These are phyloP conservation scores for Drosophila incognita DNA, from an alignment of 2,888 invertebrate genomes.

Conservation along the genomic window DNA sequence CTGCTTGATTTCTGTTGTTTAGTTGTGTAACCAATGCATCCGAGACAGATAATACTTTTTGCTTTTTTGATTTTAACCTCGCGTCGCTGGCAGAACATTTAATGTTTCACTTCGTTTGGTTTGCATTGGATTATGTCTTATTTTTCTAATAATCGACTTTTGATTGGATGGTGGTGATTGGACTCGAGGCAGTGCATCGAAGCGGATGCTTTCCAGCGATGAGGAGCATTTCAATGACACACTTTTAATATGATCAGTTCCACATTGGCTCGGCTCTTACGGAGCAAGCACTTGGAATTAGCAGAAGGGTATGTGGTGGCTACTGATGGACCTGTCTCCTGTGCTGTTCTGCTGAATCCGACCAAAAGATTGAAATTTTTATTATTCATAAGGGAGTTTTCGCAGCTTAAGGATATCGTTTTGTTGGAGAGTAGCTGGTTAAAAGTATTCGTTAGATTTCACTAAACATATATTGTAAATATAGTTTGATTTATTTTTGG, in stretches of 20 bases:
- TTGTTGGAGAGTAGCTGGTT: constrained; percentile 35
- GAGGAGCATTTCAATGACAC: constrained; percentile 38
- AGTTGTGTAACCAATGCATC: constrained; percentile 17
- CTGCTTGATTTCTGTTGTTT: neutral
- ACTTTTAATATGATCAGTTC: constrained; percentile 23
- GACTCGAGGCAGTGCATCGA: neutral
- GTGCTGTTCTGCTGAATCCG: constrained; percentile 94
- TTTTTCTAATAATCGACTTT: constrained; percentile 13
- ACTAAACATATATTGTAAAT: constrained; percentile 75
- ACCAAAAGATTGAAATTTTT: constrained; percentile 87
- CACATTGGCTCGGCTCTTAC: constrained; percentile 32
- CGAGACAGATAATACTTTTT: neutral
- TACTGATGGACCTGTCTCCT: constrained; percentile 97
- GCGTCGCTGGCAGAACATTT: neutral
- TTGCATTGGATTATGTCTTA: neutral
- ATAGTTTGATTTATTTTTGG: constrained; percentile 95
- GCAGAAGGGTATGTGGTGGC: constrained; percentile 86
- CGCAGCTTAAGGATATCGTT: constrained; percentile 86
- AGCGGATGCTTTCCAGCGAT: neutral
- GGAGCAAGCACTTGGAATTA: constrained; percentile 87
- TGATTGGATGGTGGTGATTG: neutral
- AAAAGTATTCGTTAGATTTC: neutral
- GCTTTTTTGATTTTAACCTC: neutral
- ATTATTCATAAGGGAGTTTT: constrained; percentile 59
- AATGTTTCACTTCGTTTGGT: constrained; percentile 11